phyloP scores from a whole-genome alignment of 1,140 invertebrate genomes.

The Batillaria attramentaria region DNA sequence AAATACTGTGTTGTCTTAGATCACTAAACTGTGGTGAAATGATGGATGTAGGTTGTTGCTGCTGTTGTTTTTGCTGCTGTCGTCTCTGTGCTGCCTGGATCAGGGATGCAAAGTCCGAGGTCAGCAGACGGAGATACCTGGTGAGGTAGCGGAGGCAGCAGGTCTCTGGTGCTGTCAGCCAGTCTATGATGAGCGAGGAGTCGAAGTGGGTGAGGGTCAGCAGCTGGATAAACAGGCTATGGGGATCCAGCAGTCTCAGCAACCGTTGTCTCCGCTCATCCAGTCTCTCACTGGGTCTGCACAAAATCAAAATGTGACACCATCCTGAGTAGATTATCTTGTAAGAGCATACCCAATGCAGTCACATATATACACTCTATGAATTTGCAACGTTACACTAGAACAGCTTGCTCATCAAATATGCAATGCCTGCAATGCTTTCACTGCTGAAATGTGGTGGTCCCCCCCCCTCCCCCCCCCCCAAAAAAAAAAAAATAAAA shows the following conservation, averaged over 20 bases:
- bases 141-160: conserved; percentile 90
- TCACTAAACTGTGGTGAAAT: not conserved
- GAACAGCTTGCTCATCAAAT: too few species aligned
- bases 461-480: too few species aligned
- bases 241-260: conserved; percentile 25
- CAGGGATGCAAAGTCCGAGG: conserved; percentile 2
- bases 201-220: conserved; percentile 71
- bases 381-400: too few species aligned
- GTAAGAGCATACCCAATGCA: too few species aligned
- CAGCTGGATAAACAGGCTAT: conserved; percentile 34
- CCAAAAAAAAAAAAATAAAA: too few species aligned
- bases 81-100: not conserved
- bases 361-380: too few species aligned
- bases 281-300: too few species aligned
- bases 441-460: too few species aligned
- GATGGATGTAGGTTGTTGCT: not conserved
- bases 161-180: conserved; percentile 91
- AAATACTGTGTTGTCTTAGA: not conserved
- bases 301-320: too few species aligned
- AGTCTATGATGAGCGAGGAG: conserved; percentile 86
- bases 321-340: too few species aligned
- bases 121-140: conserved; percentile 77
- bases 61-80: not conserved
- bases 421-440: too few species aligned
- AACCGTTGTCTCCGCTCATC: not conserved